Conservation (phyloP, 2,888 invertebrate genomes). For the Tinea semifulvella region DNA sequence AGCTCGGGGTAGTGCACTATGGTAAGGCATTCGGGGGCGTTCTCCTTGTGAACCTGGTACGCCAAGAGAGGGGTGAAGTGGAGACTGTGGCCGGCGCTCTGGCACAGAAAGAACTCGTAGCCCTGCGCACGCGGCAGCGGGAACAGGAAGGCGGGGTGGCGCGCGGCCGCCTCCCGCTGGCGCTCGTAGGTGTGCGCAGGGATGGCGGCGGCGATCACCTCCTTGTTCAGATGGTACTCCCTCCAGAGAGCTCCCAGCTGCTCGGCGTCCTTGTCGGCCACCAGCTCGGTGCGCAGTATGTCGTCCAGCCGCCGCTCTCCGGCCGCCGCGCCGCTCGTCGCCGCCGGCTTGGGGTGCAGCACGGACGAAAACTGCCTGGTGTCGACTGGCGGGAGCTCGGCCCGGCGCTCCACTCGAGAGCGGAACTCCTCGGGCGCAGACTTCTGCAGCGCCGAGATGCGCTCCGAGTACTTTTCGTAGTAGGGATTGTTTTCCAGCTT, state of each 20-base stretch:
- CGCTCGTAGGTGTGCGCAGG: conserved; percentile 67
- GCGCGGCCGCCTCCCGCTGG: conserved; percentile 65
- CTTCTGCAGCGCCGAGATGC: conserved; percentile 77
- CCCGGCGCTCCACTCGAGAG: conserved; percentile 57
- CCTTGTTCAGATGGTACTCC: conserved; percentile 80
- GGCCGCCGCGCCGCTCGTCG: conserved; percentile 20
- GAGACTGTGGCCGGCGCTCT: conserved; percentile 74
- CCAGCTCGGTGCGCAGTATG: conserved; percentile 81
- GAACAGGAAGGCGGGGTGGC: conserved; percentile 77
- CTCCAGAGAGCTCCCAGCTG: conserved; percentile 83
- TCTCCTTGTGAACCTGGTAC: conserved; percentile 85
- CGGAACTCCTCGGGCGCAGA: conserved; percentile 80
- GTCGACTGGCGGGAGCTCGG: conserved; percentile 39
- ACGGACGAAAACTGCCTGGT: conserved; percentile 72
- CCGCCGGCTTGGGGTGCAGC: conserved; percentile 67
- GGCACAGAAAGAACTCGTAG: conserved; percentile 86
- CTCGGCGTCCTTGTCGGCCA: conserved; percentile 72
- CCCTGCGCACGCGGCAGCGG: conserved; percentile 84
- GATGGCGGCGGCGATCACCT: conserved; percentile 78
- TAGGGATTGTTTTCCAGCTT: conserved; percentile 76
- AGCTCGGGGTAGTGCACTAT: conserved; percentile 83
- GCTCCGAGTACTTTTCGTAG: conserved; percentile 81
- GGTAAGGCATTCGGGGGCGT: conserved; percentile 87
- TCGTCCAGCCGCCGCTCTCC: conserved; percentile 66
- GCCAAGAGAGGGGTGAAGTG: conserved; percentile 88